Evolutionary conservation across 2,888 invertebrate genomes (phyloP).

Genomic region (Cynaeus angustus): DNA sequence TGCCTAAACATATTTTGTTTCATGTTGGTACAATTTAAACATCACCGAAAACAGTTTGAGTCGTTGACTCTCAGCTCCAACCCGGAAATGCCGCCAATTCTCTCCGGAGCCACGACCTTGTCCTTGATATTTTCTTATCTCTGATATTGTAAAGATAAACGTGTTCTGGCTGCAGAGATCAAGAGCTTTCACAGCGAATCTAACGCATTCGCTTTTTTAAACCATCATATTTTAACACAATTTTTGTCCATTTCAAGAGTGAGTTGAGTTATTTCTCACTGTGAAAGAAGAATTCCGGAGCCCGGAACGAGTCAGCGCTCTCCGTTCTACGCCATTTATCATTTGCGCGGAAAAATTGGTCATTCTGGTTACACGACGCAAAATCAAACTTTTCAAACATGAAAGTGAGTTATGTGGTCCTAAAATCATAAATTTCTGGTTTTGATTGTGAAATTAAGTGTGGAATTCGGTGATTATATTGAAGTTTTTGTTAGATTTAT

Average conservation of each 20-base stretch:
- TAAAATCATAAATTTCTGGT: slow-evolving; percentile 8
- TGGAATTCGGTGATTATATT: slow-evolving; percentile 8
- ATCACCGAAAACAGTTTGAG: too few species aligned
- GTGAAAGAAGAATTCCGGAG: slow-evolving; percentile 15
- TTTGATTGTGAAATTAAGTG: slow-evolving; percentile 3
- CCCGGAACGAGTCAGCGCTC: slow-evolving; percentile 2
- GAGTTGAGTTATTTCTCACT: slow-evolving; percentile 1
- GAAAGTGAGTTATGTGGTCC: slow-evolving; percentile 13
- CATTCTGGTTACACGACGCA: slow-evolving; percentile 24
- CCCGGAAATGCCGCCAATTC: too few species aligned
- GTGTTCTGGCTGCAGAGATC: too few species aligned
- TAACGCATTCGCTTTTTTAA: not conserved
- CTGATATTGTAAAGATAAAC: not conserved
- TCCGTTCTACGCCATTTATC: slow-evolving; percentile 20
- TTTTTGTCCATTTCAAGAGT: not conserved
- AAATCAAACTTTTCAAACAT: slow-evolving; percentile 30
- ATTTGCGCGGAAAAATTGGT: slow-evolving; percentile 27
- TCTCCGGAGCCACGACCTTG: too few species aligned
- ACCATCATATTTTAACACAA: not conserved
- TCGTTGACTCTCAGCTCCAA: too few species aligned
- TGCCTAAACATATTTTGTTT: too few species aligned
- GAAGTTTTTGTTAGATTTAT: slow-evolving; percentile 10
- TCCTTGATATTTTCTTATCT: not conserved
- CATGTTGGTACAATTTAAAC: too few species aligned
- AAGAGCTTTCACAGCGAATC: too few species aligned